phyloP scores from a whole-genome alignment of 2,888 invertebrate genomes.

The Lithophane semibrunnea region DNA sequence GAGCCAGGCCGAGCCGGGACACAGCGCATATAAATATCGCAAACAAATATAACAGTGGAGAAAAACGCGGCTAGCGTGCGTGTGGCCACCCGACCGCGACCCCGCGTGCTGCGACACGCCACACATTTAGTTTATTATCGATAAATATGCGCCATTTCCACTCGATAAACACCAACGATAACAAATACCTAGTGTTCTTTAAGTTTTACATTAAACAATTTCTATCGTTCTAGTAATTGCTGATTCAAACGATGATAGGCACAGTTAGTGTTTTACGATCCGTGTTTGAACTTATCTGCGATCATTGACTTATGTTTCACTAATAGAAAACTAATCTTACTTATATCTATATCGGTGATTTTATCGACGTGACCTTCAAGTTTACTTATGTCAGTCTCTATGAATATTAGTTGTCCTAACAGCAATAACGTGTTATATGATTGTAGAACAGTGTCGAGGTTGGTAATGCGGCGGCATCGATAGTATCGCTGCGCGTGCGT shows the following conservation, averaged over 20 bases:
- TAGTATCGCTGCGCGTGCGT: constrained; percentile 8
- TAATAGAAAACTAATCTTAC: constrained; percentile 63
- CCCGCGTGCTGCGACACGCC: constrained; percentile 43
- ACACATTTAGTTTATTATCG: constrained; percentile 28
- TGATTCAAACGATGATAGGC: constrained; percentile 48
- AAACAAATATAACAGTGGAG: constrained; percentile 57
- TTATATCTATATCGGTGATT: constrained; percentile 24
- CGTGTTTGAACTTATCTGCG: constrained; percentile 51
- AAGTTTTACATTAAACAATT: constrained; percentile 43
- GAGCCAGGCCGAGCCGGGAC: constrained; percentile 15
- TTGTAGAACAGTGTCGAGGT: constrained; percentile 33
- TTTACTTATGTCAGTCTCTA: constrained; percentile 35
- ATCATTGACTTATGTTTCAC: constrained; percentile 51
- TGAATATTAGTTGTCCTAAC: constrained; percentile 38
- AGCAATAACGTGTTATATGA: constrained; percentile 41
- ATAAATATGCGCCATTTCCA: constrained; percentile 42
- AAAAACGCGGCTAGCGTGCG: constrained; percentile 58
- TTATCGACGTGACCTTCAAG: constrained; percentile 55
- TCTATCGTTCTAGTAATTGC: constrained; percentile 38
- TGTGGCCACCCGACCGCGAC: constrained; percentile 61
- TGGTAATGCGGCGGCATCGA: constrained; percentile 34
- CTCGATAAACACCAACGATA: constrained; percentile 45
- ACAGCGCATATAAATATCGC: constrained; percentile 49
- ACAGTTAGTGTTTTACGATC: constrained; percentile 44
- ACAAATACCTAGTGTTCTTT: constrained; percentile 29